These are phyloP conservation scores for Lasiurus borealis DNA, from an alignment of 2,113 vertebrate genomes.

Conservation along the genomic window DNA sequence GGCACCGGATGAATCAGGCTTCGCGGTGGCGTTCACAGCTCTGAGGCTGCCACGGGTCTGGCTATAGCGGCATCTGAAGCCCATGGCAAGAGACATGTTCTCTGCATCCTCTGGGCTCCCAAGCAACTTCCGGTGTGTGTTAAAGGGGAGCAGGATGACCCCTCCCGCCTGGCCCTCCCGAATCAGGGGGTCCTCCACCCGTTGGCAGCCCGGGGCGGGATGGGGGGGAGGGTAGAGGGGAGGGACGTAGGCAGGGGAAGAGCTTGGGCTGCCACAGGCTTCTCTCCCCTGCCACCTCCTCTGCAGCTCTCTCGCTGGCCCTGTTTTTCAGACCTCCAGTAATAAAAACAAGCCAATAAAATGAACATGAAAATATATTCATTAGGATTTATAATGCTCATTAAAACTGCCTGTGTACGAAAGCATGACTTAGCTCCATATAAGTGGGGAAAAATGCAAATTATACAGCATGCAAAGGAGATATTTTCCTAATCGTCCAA, in stretches of 20 bases:
- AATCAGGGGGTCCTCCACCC: background rate
- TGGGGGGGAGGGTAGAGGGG: no score
- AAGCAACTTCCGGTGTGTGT: conserved; percentile 33
- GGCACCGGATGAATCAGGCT: background rate
- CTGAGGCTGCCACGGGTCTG: background rate
- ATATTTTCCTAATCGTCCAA: conserved; percentile 90
- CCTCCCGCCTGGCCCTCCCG: background rate
- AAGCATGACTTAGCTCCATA: conserved; percentile 83
- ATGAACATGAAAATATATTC: conserved; percentile 86
- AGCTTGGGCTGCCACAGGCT: background rate
- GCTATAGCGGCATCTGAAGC: background rate
- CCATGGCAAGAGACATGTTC: background rate
- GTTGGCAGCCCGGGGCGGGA: background rate
- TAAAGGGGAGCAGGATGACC: conserved; percentile 41
- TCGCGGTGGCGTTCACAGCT: background rate
- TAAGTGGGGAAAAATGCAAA: conserved; percentile 88
- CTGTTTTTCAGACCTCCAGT: conserved; percentile 80
- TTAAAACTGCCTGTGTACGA: conserved; percentile 87
- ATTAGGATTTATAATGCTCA: conserved; percentile 88
- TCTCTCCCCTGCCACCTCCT: conserved; percentile 72
- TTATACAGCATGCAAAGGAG: conserved; percentile 84
- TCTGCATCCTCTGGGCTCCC: background rate
- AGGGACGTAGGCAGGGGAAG: background rate
- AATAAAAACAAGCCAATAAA: conserved; percentile 86
- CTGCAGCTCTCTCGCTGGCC: conserved; percentile 73